phyloP scores from a whole-genome alignment of 2,113 vertebrate species.

The Caracal caracal region DNA sequence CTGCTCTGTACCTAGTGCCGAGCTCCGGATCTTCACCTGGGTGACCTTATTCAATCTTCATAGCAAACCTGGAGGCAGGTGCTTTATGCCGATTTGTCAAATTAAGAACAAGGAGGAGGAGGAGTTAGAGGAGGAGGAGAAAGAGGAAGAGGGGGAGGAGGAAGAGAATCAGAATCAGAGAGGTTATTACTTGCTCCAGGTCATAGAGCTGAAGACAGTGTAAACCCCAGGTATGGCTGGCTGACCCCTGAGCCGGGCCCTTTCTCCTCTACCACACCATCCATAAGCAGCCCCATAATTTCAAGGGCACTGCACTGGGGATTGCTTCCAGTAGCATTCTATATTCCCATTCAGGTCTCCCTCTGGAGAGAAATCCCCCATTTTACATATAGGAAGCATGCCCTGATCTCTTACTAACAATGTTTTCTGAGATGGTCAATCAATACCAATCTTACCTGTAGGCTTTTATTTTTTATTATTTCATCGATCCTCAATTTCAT shows the following conservation, averaged over 20 bases:
- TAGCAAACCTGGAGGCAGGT: not conserved
- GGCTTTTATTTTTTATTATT: constrained; percentile 78
- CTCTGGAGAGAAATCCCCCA: constrained; percentile 33
- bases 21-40: not conserved
- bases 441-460: constrained; percentile 71
- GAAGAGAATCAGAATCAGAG: not conserved
- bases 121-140: not conserved
- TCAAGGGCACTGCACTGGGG: not conserved
- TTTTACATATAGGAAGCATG: constrained; percentile 44
- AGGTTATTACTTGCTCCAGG: not conserved
- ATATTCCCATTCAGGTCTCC: not conserved
- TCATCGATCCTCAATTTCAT: constrained; percentile 70
- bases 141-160: not conserved
- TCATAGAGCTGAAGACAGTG: not conserved
- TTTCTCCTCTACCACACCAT: not conserved
- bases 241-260: not conserved
- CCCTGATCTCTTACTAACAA: constrained; percentile 67
- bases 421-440: constrained; percentile 72
- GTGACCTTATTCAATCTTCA: not conserved
- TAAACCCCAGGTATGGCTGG: not conserved
- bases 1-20: not conserved
- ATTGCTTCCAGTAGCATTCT: not conserved
- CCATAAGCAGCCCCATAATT: not conserved
- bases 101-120: not conserved
- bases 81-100: not conserved